phyloP scores from a whole-genome alignment of 2,888 invertebrate genomes.

The Brenthis daphne region DNA sequence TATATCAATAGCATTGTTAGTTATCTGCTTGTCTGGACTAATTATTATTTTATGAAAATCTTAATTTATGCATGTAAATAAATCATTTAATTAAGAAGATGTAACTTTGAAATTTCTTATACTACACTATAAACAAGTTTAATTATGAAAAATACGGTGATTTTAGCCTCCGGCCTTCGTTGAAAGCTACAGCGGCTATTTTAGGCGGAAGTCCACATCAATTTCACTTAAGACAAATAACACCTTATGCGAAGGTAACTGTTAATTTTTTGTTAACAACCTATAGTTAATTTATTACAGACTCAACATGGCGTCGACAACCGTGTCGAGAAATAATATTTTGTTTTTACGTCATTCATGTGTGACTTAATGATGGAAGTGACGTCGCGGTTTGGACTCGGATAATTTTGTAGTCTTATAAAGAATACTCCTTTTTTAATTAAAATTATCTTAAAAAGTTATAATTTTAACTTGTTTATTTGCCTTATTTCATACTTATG shows the following conservation, averaged over 20 bases:
- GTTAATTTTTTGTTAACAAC: constrained; percentile 32
- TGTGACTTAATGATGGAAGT: constrained; percentile 56
- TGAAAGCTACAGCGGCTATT: constrained; percentile 9
- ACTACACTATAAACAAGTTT: not conserved
- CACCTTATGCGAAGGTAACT: constrained; percentile 29
- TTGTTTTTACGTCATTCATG: constrained; percentile 69
- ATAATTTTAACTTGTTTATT: too few relatives aligned
- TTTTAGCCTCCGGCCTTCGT: not conserved
- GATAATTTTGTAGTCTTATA: constrained; percentile 2
- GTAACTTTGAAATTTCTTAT: too few relatives aligned
- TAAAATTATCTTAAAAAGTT: too few relatives aligned
- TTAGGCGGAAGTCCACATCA: constrained; percentile 18
- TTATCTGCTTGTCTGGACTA: too few relatives aligned
- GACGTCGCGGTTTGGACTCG: constrained; percentile 54
- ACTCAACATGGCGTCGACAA: constrained; percentile 63
- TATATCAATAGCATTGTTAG: not conserved
- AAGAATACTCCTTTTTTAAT: not conserved
- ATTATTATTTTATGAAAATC: too few relatives aligned
- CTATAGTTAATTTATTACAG: constrained; percentile 60
- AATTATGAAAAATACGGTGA: not conserved
- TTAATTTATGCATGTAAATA: too few relatives aligned
- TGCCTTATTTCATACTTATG: too few relatives aligned
- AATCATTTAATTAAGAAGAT: too few relatives aligned
- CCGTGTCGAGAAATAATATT: constrained; percentile 66
- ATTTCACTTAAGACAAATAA: constrained; percentile 33